A percentile compares a stretch with the other conserved stretches of the same genome.
phyloP scores from a whole-genome alignment of 2,113 vertebrate species.

The Microcebus griseorufus region DNA sequence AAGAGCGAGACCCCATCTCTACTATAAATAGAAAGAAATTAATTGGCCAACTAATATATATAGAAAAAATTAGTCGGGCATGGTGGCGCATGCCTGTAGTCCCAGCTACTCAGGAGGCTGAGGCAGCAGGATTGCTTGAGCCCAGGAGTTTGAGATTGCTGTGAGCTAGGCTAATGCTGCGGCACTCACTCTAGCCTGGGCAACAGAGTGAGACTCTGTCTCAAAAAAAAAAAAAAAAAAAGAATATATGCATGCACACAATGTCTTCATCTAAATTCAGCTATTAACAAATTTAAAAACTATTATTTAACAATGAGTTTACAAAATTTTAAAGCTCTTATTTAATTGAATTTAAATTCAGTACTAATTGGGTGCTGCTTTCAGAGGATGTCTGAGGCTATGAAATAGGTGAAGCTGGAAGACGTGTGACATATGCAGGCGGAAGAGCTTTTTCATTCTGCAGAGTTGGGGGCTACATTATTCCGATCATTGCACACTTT shows the following conservation, averaged over 20 bases:
- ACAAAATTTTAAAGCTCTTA: background rate
- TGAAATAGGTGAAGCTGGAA: background rate
- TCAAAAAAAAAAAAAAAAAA: no score
- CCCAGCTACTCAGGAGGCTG: no score
- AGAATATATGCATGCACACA: accelerated
- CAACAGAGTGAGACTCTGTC: no score
- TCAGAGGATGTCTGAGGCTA: background rate
- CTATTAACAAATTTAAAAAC: background rate
- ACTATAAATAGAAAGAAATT: no score
- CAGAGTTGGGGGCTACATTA: background rate
- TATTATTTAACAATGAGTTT: background rate
- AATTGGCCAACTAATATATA: no score
- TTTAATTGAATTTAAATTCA: background rate
- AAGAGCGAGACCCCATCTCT: no score
- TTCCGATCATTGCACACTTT: background rate
- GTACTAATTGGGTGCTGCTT: background rate
- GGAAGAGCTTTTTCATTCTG: background rate
- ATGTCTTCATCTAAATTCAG: background rate
- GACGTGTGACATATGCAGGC: accelerated
- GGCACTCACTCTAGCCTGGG: no score
- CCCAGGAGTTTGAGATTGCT: no score
- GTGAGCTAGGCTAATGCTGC: no score
- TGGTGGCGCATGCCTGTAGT: no score
- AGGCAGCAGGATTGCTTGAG: no score
- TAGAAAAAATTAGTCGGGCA: no score